Conservation (phyloP, 2,888 invertebrate genomes). For the Cerastis rubricosa region DNA sequence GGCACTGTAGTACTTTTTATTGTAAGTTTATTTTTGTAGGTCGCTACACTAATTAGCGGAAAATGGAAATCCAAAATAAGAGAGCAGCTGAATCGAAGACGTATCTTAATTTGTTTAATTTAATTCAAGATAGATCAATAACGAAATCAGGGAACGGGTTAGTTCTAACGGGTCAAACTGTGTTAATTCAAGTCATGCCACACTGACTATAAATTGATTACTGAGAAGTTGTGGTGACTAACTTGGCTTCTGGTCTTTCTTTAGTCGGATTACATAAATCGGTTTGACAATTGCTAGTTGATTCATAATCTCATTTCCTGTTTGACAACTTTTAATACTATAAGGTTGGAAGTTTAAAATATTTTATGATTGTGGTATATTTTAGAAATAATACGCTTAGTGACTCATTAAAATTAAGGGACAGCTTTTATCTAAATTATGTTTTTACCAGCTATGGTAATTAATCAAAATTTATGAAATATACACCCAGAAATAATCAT, state of each 20-base stretch:
- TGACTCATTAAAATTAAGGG: not conserved
- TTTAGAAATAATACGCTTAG: not conserved
- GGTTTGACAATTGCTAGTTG: not conserved
- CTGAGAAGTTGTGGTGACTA: slow-evolving; percentile 12
- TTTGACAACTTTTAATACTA: not conserved
- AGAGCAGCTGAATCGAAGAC: not conserved
- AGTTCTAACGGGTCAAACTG: not conserved
- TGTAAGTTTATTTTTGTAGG: no score
- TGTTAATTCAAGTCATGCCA: not conserved
- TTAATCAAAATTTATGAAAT: not conserved
- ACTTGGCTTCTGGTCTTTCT: slow-evolving; percentile 21
- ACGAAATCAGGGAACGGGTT: not conserved
- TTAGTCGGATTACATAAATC: slow-evolving; percentile 4
- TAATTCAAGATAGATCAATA: not conserved
- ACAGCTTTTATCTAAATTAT: not conserved
- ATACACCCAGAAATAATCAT: not conserved
- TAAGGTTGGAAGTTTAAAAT: not conserved
- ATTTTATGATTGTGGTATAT: not conserved
- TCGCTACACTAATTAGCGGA: not conserved
- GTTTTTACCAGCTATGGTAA: not conserved
- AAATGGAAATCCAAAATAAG: not conserved
- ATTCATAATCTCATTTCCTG: not conserved
- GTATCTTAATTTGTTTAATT: not conserved
- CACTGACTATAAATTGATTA: slow-evolving; percentile 24
- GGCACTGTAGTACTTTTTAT: no score